phyloP scores from a whole-genome alignment of 2,797 vertebrate species.

The Phataginus tetradactyla region DNA sequence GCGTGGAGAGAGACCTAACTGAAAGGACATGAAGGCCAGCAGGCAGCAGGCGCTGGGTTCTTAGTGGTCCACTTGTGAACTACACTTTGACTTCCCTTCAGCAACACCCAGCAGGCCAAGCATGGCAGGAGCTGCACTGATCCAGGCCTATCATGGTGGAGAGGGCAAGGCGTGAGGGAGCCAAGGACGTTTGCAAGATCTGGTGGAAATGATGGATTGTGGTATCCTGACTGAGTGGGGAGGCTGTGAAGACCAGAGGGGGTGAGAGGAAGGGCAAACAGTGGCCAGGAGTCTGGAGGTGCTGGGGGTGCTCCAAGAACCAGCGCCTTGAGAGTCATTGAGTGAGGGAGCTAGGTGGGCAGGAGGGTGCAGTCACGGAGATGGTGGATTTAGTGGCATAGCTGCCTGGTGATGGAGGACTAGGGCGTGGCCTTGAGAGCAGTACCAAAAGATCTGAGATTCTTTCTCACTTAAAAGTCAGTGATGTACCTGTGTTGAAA shows the following conservation, averaged over 20 bases:
- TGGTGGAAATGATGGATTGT: background rate
- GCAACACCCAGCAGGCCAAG: background rate
- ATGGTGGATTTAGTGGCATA: background rate
- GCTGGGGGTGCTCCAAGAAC: background rate
- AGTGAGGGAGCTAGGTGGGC: background rate
- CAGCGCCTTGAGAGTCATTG: background rate
- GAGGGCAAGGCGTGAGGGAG: background rate
- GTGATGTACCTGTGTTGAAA: background rate
- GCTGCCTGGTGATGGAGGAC: background rate
- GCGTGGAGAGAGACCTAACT: background rate
- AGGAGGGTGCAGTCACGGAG: background rate
- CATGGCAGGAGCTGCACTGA: background rate
- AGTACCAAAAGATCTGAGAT: background rate
- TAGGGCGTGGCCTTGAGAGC: background rate
- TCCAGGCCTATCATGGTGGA: background rate
- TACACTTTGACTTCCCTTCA: background rate
- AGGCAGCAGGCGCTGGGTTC: background rate
- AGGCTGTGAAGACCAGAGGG: background rate
- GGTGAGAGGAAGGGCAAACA: background rate
- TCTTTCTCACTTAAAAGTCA: background rate
- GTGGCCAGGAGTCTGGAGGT: background rate
- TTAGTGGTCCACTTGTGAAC: background rate
- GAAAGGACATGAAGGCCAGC: background rate
- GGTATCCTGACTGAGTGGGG: background rate
- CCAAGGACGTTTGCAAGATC: background rate